These are phyloP conservation scores for Hipparchia semele DNA, from an alignment of 2,888 invertebrate genomes.

Conservation along the genomic window DNA sequence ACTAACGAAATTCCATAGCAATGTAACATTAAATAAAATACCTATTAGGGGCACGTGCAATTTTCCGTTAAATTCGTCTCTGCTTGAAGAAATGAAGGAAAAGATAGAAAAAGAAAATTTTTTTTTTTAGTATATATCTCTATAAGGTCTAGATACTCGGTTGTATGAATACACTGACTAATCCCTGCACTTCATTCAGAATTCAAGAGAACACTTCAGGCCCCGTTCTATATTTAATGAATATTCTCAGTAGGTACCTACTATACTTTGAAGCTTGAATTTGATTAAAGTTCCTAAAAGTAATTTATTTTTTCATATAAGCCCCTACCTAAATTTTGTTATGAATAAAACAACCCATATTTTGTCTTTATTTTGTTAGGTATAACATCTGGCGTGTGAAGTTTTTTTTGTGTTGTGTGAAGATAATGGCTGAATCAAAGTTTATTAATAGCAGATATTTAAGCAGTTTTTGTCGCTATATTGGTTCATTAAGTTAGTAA, in stretches of 20 bases:
- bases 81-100: too few relatives aligned
- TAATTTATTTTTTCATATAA: constrained; percentile 17
- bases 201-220: constrained; percentile 3
- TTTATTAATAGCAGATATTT: too few relatives aligned
- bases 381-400: not conserved
- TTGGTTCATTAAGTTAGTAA: too few relatives aligned
- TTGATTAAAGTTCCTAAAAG: constrained; percentile 16
- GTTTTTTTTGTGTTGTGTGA: too few relatives aligned
- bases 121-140: too few relatives aligned
- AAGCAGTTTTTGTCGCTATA: too few relatives aligned
- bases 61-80: too few relatives aligned
- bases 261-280: not conserved
- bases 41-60: too few relatives aligned
- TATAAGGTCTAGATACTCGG: not conserved
- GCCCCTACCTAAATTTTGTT: constrained; percentile 2
- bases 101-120: too few relatives aligned
- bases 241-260: not conserved
- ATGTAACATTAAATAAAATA: too few relatives aligned
- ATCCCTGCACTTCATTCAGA: constrained; percentile 3
- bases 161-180: not conserved
- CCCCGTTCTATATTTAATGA: constrained; percentile 12
- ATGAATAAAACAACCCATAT: not conserved
- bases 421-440: too few relatives aligned
- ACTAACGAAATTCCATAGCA: too few relatives aligned
- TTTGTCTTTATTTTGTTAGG: not conserved